Percentiles rank a stretch among this genome's conserved stretches.
Evolutionary conservation across 2,888 invertebrate species (phyloP).

Genomic region (Macaria notata): DNA sequence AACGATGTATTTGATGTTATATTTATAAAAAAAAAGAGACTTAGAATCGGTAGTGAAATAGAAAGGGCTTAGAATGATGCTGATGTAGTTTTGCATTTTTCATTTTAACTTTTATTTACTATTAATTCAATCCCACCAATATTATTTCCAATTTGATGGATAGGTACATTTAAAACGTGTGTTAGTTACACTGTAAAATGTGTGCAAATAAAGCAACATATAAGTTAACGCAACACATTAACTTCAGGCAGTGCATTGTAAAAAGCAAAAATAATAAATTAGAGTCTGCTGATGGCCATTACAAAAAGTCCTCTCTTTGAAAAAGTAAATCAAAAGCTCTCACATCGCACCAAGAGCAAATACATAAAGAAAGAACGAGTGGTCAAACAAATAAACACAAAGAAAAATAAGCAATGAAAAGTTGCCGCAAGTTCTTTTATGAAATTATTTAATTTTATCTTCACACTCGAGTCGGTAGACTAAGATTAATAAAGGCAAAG

Average conservation of each 20-base stretch:
- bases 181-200: too few species aligned
- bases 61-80: too few species aligned
- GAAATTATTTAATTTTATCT: conserved; percentile 21
- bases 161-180: too few species aligned
- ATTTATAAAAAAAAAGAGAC: too few species aligned
- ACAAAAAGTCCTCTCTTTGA: background rate
- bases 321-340: conserved; percentile 7
- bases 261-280: background rate
- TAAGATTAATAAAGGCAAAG: background rate
- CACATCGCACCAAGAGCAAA: conserved; percentile 3
- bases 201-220: too few species aligned
- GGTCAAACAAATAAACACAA: conserved; percentile 15
- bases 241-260: background rate
- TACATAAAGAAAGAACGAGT: background rate
- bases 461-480: conserved; percentile 13
- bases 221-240: too few species aligned
- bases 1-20: too few species aligned
- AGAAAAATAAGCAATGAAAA: conserved; percentile 19
- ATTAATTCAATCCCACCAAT: too few species aligned
- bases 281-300: background rate
- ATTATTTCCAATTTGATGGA: too few species aligned
- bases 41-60: too few species aligned
- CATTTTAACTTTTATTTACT: too few species aligned
- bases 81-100: too few species aligned
- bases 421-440: conserved; percentile 19